These are phyloP conservation scores for Anthoscopus minutus DNA, from an alignment of 2,113 vertebrate species.

Conservation along the genomic window DNA sequence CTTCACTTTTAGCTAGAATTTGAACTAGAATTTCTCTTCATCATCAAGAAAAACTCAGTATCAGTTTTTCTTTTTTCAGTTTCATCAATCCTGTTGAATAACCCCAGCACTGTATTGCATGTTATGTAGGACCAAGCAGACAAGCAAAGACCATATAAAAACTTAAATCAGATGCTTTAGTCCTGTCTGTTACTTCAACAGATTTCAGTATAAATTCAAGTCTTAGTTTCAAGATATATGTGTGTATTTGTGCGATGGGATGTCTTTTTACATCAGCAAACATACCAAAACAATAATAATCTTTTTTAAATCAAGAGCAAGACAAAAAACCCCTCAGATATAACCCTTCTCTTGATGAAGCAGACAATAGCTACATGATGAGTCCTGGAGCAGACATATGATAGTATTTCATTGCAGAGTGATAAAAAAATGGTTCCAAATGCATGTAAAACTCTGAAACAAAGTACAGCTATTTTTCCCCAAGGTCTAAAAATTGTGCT, in stretches of 20 bases:
- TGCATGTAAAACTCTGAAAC: neutral
- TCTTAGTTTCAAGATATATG: neutral
- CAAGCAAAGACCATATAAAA: neutral
- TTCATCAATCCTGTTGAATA: neutral
- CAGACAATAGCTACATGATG: neutral
- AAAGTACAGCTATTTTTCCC: neutral
- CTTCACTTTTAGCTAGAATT: neutral
- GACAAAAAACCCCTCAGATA: rapidly evolving
- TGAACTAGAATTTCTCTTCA: neutral
- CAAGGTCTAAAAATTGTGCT: neutral
- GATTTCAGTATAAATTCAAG: neutral
- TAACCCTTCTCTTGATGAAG: neutral
- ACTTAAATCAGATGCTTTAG: neutral
- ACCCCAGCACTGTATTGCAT: neutral
- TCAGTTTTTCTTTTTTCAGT: neutral
- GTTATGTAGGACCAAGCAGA: neutral
- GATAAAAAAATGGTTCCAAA: neutral
- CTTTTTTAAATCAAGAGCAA: neutral
- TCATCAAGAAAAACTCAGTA: neutral
- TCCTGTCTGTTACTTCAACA: neutral
- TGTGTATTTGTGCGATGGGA: neutral
- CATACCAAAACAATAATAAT: neutral
- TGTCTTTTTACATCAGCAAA: neutral
- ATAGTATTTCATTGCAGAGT: neutral
- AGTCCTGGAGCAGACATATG: neutral